phyloP scores from a whole-genome alignment of 2,113 vertebrate species.

The Hipposideros armiger region DNA sequence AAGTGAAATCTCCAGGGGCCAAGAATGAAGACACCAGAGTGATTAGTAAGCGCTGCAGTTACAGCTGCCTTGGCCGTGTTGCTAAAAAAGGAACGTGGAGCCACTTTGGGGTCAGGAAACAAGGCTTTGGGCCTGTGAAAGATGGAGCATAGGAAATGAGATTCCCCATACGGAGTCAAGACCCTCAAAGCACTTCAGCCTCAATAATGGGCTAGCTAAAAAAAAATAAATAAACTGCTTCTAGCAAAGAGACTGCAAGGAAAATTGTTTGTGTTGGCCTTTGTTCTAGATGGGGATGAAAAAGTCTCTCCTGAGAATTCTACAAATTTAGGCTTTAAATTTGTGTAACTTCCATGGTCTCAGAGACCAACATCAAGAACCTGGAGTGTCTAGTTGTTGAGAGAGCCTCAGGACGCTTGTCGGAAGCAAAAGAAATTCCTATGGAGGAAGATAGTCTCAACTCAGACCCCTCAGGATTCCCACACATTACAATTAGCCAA shows the following conservation, averaged over 20 bases:
- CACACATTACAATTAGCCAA: neutral
- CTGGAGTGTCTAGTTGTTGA: neutral
- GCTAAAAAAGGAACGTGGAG: neutral
- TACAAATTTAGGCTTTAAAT: constrained; percentile 3
- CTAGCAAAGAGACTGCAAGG: neutral
- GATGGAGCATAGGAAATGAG: neutral
- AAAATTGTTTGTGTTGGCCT: neutral
- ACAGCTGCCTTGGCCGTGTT: neutral
- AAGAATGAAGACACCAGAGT: neutral
- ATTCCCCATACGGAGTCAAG: neutral
- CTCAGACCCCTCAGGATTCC: neutral
- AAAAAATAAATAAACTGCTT: neutral
- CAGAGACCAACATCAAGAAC: constrained; percentile 12
- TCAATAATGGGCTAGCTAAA: neutral
- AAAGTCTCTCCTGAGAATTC: neutral
- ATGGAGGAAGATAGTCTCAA: neutral
- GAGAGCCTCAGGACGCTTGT: neutral
- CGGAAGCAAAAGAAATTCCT: neutral
- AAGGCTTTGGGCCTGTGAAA: neutral
- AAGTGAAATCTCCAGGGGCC: neutral
- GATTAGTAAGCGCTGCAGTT: neutral
- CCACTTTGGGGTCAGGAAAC: neutral
- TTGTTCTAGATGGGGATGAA: neutral
- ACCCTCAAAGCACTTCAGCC: neutral
- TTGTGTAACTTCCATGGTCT: neutral